phyloP scores from a whole-genome alignment of 2,888 invertebrate species.

The Nomada hirtipes region DNA sequence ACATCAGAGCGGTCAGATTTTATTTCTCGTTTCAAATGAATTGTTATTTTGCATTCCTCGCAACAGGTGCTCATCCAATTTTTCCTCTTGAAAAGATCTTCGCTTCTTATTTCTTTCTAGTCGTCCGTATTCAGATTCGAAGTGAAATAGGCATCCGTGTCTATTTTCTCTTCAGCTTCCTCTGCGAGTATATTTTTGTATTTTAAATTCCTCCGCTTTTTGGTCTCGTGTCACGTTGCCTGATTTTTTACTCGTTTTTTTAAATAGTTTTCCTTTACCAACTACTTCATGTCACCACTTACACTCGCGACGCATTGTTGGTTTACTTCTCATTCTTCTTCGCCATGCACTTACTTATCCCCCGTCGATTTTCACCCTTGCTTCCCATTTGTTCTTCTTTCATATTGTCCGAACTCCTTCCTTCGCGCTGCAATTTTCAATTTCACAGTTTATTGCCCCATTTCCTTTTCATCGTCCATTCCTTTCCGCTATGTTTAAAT shows the following conservation, averaged over 20 bases:
- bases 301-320: background rate
- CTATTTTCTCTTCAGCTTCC: background rate
- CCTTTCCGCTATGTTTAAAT: background rate
- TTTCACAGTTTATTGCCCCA: background rate
- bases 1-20: too few species aligned
- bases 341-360: background rate
- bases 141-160: too few species aligned
- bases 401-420: background rate
- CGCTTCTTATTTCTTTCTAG: too few species aligned
- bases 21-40: too few species aligned
- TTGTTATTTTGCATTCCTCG: too few species aligned
- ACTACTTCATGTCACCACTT: background rate
- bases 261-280: background rate
- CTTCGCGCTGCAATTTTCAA: background rate
- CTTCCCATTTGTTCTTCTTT: background rate
- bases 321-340: background rate
- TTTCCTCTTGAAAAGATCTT: too few species aligned
- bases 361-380: background rate
- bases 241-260: background rate
- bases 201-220: background rate
- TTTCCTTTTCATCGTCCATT: conserved; percentile 18
- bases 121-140: too few species aligned
- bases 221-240: too few species aligned
- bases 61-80: too few species aligned
- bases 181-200: background rate